Evolutionary conservation across 30 jellyfish, hydroid and myxozoan species (phyloP), one percentile per base, ranked within the genome.

Genomic region (Aurelia coerulea): DNA sequence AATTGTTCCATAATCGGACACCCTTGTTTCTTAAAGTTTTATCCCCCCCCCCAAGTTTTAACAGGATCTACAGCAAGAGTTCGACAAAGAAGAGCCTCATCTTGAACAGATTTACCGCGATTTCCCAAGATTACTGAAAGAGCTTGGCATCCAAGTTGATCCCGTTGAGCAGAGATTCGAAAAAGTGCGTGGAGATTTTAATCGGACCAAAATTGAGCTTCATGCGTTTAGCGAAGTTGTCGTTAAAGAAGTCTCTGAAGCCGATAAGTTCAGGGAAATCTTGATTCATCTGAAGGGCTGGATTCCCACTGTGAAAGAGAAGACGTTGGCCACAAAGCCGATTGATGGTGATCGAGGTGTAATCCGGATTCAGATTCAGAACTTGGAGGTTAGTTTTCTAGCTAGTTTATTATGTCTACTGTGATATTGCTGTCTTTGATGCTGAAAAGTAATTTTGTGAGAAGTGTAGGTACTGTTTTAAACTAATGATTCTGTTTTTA

Each of bases 151-250:
- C 39, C 84, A 90, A 59, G 89, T 86, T 59, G 92, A 86, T 35
- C 99, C 97, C 2, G 90, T 95, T 49, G 97, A 95, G 64, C 96
- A 95, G 60, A 59, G 95, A 68, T 74, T 90, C 96, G 76, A 80
- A 4, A 81, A 86, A 41, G 82, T 95, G 39, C 68, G 62, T 10
- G 78, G 19, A 8, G 95, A 90, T 37, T 78, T 95, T 19, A 84
- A 85, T 39, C 92, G 81, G 37, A 77, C 96, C 68, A 91, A 60
- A 42, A 10, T 76, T 16, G 94, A 80, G 56, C 64, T 95, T 53
- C 70, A 86, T 33, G 95, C 70, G 15, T 78, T 71, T 53, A 90
- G 83, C 17, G 74, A 86, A 29, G 63, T 23, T 13, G 65, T 86
- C 2, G 79, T 68, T 18, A 90, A 78, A 11, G 83, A 95, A 68